Conservation (phyloP, 2,888 invertebrate genomes). For the Leptogaster cylindrica region DNA sequence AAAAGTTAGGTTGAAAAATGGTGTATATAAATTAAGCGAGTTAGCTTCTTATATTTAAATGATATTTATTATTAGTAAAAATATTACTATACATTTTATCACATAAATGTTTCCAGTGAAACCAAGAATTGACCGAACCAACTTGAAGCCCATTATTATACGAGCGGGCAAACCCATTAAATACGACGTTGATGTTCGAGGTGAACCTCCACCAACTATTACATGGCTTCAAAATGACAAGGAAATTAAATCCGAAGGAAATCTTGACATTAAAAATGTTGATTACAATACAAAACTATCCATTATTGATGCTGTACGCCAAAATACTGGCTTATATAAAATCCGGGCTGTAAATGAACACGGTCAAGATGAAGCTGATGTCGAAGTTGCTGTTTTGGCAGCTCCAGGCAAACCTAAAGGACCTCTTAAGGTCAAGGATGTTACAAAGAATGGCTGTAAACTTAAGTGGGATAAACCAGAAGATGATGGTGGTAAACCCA, state of each 20-base stretch:
- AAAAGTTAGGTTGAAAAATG: too few relatives aligned
- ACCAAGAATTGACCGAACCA: slow-evolving; percentile 95
- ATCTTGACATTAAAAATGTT: slow-evolving; percentile 79
- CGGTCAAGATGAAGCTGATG: slow-evolving; percentile 90
- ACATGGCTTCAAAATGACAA: slow-evolving; percentile 86
- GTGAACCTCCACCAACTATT: slow-evolving; percentile 94
- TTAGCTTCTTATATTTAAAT: slow-evolving; percentile 26
- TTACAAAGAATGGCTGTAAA: slow-evolving; percentile 89
- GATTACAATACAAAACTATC: slow-evolving; percentile 90
- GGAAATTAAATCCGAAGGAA: slow-evolving; percentile 75
- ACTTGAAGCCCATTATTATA: slow-evolving; percentile 86
- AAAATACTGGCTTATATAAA: slow-evolving; percentile 89
- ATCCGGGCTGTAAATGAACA: slow-evolving; percentile 90
- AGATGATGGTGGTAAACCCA: slow-evolving; percentile 92
- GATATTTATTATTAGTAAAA: slow-evolving; percentile 21
- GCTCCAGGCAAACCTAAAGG: slow-evolving; percentile 88
- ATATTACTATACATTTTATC: slow-evolving; percentile 23
- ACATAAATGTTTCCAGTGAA: slow-evolving; percentile 71
- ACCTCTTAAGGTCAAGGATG: slow-evolving; percentile 85
- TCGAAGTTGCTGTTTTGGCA: slow-evolving; percentile 86
- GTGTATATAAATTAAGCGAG: too few relatives aligned
- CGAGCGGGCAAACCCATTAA: slow-evolving; percentile 91
- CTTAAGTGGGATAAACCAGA: slow-evolving; percentile 93
- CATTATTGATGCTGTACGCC: slow-evolving; percentile 77
- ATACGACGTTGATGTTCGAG: slow-evolving; percentile 91